A percentile compares a stretch with the other conserved stretches of the same genome.
Evolutionary conservation across 1,140 invertebrate species (phyloP).

Genomic region (Trichogramma pretiosum): DNA sequence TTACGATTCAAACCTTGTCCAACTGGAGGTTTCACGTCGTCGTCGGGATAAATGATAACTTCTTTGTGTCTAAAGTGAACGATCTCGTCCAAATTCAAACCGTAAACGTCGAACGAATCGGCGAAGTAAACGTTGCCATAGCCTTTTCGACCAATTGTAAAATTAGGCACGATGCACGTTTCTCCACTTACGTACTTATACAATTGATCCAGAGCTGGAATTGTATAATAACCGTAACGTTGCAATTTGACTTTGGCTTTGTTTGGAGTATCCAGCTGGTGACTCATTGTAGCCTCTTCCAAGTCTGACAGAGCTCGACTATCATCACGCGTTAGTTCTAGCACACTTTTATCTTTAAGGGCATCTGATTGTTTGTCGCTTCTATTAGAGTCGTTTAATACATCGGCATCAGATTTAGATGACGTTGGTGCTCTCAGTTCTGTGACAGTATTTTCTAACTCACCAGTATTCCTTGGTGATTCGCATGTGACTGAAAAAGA

Average conservation of each 20-base stretch:
- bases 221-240: constrained; percentile 70
- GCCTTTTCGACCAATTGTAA: constrained; percentile 80
- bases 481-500: background rate
- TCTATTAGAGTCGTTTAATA: background rate
- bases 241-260: constrained; percentile 52
- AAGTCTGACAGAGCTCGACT: constrained; percentile 20
- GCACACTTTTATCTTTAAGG: background rate
- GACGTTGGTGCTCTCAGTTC: constrained; percentile 21
- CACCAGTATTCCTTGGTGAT: constrained; percentile 6
- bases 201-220: constrained; percentile 59
- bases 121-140: constrained; percentile 90
- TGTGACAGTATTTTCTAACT: constrained; percentile 25
- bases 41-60: constrained; percentile 64
- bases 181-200: constrained; percentile 49
- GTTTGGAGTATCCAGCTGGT: constrained; percentile 30
- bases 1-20: constrained; percentile 83
- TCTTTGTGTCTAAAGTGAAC: constrained; percentile 72
- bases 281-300: constrained; percentile 24
- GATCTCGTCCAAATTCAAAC: constrained; percentile 75
- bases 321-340: background rate
- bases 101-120: constrained; percentile 78
- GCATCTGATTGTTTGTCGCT: background rate
- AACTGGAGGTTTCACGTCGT: constrained; percentile 56
- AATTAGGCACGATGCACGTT: constrained; percentile 78
- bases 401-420: background rate